phyloP scores from a whole-genome alignment of 2,888 invertebrate genomes.

The Sphaerophoria rueppellii region DNA sequence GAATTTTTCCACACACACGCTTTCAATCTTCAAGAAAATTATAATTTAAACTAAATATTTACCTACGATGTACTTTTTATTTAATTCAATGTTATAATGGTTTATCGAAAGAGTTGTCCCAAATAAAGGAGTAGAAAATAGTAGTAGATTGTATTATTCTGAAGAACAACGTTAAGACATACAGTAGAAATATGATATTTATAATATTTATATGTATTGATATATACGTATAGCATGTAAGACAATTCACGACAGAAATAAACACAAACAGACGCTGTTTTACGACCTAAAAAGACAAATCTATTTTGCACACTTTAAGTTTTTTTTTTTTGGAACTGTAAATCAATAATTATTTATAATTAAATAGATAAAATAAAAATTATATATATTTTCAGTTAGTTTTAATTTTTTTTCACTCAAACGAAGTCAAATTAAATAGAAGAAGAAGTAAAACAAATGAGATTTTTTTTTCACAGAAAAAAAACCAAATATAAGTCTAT shows the following conservation, averaged over 20 bases:
- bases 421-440: constrained; percentile 65
- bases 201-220: constrained; percentile 21
- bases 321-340: constrained; percentile 20
- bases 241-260: constrained; percentile 71
- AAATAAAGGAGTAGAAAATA: constrained; percentile 66
- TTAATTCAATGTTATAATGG: constrained; percentile 25
- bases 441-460: constrained; percentile 73
- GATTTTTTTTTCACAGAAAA: constrained; percentile 17
- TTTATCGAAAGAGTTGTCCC: constrained; percentile 62
- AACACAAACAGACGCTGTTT: constrained; percentile 72
- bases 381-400: constrained; percentile 22
- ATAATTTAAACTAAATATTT: constrained; percentile 64
- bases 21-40: constrained; percentile 49
- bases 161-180: constrained; percentile 69
- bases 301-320: constrained; percentile 70
- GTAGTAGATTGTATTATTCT: constrained; percentile 57
- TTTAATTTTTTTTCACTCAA: constrained; percentile 39
- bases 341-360: constrained; percentile 30
- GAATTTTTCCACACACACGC: constrained; percentile 9
- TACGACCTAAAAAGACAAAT: constrained; percentile 71
- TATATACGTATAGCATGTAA: constrained; percentile 44
- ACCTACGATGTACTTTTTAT: constrained; percentile 54
- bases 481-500: constrained; percentile 32
- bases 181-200: constrained; percentile 65
- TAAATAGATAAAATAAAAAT: constrained; percentile 40